phyloP scores from a whole-genome alignment of 2,888 invertebrate genomes.

The Yponomeuta malinellus region DNA sequence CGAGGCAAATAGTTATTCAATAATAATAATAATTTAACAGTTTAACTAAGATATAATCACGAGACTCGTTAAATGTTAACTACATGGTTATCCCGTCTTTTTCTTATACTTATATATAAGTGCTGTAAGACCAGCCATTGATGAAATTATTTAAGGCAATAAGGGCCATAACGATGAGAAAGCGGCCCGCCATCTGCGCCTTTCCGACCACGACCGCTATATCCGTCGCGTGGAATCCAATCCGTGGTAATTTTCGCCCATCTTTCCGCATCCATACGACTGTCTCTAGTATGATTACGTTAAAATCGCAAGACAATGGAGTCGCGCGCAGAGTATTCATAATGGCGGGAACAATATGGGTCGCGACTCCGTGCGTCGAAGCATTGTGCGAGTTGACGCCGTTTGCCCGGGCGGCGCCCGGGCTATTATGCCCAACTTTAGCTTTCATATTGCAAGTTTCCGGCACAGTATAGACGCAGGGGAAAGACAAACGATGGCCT shows the following conservation, averaged over 20 bases:
- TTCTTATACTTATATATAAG: too few relatives aligned
- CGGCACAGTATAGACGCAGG: too few relatives aligned
- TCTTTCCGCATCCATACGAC: not conserved
- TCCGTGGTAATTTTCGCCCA: not conserved
- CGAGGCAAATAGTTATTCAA: too few relatives aligned
- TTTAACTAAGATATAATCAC: too few relatives aligned
- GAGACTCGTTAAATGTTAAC: too few relatives aligned
- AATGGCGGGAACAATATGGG: not conserved
- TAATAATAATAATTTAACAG: too few relatives aligned
- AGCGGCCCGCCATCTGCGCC: not conserved
- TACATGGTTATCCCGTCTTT: too few relatives aligned
- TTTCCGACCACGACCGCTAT: not conserved
- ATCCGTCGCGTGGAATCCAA: not conserved
- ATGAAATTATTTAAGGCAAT: not conserved
- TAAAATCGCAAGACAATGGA: not conserved
- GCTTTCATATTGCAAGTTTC: not conserved
- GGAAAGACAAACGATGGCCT: not conserved
- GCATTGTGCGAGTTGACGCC: not conserved
- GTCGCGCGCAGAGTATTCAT: not conserved
- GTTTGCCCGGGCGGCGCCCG: not conserved
- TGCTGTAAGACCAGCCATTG: too few relatives aligned
- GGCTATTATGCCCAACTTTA: not conserved
- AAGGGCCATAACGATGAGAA: not conserved
- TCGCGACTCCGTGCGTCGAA: not conserved
- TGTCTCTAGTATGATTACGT: not conserved